These are phyloP conservation scores for Mionectes macconnelli DNA, from an alignment of 2,113 vertebrate genomes.

Conservation along the genomic window DNA sequence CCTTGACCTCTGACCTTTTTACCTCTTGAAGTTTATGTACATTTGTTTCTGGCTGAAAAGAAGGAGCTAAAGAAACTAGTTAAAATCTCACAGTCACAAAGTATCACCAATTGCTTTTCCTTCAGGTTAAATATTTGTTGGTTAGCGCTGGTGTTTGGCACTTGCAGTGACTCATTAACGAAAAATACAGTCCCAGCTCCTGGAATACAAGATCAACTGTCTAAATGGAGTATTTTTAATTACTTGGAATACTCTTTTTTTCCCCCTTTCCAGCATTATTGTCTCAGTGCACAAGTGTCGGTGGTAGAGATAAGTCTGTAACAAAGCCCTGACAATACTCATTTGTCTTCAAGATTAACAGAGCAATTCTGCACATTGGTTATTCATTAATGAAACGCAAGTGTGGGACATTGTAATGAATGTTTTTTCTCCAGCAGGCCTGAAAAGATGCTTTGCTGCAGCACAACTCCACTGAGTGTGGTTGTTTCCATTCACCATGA, in stretches of 20 bases:
- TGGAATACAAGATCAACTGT: not conserved
- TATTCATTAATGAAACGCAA: constrained; percentile 14
- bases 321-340: constrained; percentile 4
- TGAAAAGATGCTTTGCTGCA: not conserved
- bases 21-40: not conserved
- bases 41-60: not conserved
- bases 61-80: not conserved
- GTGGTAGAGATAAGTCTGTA: not conserved
- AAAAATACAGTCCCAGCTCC: not conserved
- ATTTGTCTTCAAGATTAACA: constrained; percentile 29
- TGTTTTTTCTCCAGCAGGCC: not conserved
- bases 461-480: not conserved
- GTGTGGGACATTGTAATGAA: not conserved
- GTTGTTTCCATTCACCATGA: not conserved
- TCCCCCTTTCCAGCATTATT: not conserved
- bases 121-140: not conserved
- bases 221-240: not conserved
- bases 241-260: not conserved
- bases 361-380: not conserved
- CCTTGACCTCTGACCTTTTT: not conserved
- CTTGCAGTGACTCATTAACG: not conserved
- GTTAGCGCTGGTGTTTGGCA: not conserved
- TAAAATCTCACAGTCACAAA: not conserved
- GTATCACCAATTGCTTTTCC: not conserved
- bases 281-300: not conserved